Conservation (phyloP, 2,797 vertebrate species). For the Lacerta agilis region DNA sequence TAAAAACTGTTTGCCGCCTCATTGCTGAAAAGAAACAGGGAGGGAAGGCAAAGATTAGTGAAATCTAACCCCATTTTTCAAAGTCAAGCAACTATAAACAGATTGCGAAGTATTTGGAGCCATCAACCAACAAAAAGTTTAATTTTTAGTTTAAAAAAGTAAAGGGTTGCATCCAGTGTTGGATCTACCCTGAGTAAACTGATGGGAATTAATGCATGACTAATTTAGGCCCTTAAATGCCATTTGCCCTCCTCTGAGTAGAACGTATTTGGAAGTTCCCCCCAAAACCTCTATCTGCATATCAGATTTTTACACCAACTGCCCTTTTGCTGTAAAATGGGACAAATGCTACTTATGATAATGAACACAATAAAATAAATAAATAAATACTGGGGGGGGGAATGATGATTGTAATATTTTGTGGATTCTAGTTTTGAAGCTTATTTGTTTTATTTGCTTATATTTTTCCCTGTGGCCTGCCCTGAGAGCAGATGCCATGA, state of each 20-base stretch:
- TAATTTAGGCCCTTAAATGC: no score
- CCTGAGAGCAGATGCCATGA: no score
- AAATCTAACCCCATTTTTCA: conserved; percentile 25
- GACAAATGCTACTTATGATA: not conserved
- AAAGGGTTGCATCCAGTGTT: no score
- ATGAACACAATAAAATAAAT: not conserved
- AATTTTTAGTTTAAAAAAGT: not conserved
- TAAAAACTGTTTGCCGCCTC: conserved; percentile 15
- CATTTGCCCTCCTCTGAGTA: no score
- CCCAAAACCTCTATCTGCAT: not conserved
- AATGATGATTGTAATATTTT: no score
- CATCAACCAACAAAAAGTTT: not conserved
- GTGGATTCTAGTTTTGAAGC: no score
- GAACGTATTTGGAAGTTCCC: no score
- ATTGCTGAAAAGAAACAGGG: conserved; percentile 1
- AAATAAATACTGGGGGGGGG: not conserved
- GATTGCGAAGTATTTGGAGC: not conserved
- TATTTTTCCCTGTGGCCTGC: no score
- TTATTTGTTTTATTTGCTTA: no score
- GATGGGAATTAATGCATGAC: no score
- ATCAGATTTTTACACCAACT: not conserved
- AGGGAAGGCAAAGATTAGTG: not conserved
- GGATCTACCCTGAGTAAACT: no score
- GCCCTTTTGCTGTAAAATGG: not conserved
- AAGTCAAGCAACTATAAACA: conserved; percentile 26